Percentiles rank a stretch among this genome's conserved stretches.
Evolutionary conservation across 2,888 invertebrate genomes (phyloP).

Genomic region (Galeopsomyia nigrocyanea): DNA sequence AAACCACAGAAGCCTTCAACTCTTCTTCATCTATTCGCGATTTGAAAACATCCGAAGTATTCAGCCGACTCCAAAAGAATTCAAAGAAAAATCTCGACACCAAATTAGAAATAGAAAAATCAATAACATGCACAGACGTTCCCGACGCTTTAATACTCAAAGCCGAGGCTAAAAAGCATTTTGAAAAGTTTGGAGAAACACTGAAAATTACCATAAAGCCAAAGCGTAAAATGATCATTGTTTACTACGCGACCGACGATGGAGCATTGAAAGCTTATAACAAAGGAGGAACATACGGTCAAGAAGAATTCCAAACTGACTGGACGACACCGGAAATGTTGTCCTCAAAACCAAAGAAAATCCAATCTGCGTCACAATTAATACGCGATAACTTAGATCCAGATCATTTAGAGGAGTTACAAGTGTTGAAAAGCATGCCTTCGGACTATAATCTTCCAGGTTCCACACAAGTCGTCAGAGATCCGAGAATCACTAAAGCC

Average conservation of each 20-base stretch:
- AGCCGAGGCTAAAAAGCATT: conserved; percentile 76
- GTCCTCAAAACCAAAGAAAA: conserved; percentile 52
- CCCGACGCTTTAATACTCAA: conserved; percentile 77
- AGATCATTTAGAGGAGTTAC: conserved; percentile 79
- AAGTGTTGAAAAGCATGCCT: conserved; percentile 73
- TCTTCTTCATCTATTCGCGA: not conserved
- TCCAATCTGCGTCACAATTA: conserved; percentile 52
- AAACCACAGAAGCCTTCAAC: too few species aligned
- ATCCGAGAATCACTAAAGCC: conserved; percentile 39
- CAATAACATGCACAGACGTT: conserved; percentile 73
- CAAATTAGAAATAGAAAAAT: conserved; percentile 53
- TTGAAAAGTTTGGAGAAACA: conserved; percentile 80
- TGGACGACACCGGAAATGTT: conserved; percentile 71
- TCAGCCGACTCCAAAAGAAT: conserved; percentile 54
- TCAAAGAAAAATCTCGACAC: conserved; percentile 51
- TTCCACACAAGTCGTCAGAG: conserved; percentile 28
- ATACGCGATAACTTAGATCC: conserved; percentile 69
- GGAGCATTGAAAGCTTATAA: conserved; percentile 74
- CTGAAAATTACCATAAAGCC: conserved; percentile 76
- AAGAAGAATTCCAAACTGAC: conserved; percentile 74
- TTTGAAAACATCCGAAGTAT: conserved; percentile 49
- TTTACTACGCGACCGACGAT: conserved; percentile 77
- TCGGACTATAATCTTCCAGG: conserved; percentile 61
- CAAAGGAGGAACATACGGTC: conserved; percentile 75
- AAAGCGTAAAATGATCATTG: conserved; percentile 76